phyloP scores from a whole-genome alignment of 2,797 vertebrate species.

The Pagetopsis macropterus region DNA sequence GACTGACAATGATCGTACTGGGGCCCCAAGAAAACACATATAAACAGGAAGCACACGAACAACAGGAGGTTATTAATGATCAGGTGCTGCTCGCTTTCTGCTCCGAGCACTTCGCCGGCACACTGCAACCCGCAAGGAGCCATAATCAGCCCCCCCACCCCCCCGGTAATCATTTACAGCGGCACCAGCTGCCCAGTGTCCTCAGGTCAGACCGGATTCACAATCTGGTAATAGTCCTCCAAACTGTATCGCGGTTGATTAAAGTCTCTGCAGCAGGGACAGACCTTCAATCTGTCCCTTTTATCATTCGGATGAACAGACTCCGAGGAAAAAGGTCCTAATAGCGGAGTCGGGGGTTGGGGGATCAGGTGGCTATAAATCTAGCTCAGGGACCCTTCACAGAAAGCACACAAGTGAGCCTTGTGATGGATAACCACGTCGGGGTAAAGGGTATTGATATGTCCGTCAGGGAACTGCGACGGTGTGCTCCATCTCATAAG shows the following conservation, averaged over 20 bases:
- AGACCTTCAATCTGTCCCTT: constrained; percentile 68
- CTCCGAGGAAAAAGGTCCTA: constrained; percentile 44
- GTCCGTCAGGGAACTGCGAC: constrained; percentile 50
- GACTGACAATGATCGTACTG: constrained; percentile 51
- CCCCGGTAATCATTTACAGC: constrained; percentile 65
- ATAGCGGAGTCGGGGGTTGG: constrained; percentile 31
- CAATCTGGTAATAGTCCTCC: constrained; percentile 64
- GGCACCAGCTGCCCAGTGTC: constrained; percentile 67
- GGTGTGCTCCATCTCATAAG: constrained; percentile 46
- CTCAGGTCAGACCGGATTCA: constrained; percentile 65
- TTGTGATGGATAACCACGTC: constrained; percentile 61
- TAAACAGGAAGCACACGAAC: constrained; percentile 48
- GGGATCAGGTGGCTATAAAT: constrained; percentile 65
- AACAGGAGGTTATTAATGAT: constrained; percentile 73
- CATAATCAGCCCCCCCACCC: constrained; percentile 58
- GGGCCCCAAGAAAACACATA: constrained; percentile 54
- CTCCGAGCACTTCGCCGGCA: constrained; percentile 63
- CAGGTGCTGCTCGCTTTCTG: constrained; percentile 57
- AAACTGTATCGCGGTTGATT: constrained; percentile 64
- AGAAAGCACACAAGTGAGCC: constrained; percentile 29
- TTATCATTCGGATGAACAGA: constrained; percentile 58
- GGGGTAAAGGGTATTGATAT: constrained; percentile 63
- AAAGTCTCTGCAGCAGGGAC: constrained; percentile 50
- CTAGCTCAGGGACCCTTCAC: constrained; percentile 61
- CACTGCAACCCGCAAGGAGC: constrained; percentile 65